Evolutionary conservation across 2,113 vertebrate species (phyloP), one percentile per base, ranked within the genome.

Genomic region (Neodon shergylaensis): DNA sequence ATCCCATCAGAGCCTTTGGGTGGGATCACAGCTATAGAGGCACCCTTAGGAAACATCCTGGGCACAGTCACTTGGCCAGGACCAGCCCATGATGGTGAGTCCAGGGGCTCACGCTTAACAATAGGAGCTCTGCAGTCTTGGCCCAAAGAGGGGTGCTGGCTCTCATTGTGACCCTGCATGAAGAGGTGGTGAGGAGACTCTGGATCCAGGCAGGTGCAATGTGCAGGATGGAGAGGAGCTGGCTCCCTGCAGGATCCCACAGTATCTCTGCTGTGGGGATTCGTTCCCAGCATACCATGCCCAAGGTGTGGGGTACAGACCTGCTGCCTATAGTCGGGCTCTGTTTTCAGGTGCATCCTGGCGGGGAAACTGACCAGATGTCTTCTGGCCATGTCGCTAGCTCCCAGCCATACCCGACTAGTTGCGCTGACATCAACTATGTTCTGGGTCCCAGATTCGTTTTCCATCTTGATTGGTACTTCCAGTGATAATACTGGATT

Each of bases 401-500:
- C 98, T 63, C 98, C 98, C 47, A 94, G 89, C 99, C 99, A 99
- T 19, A 98, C 86, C 65, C 97, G 98, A 79, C 98, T 97, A 97
- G 98, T 0, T 92, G 65, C 7, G 76, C 98, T 99, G 77, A 97
- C 95, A 0, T 99, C 98, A 0, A 98, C 98, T 47, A 98, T 96
- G 2, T 99, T 99, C 95, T 99, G 99, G 0, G 99, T 98, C 97
- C 99, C 99, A 0, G 99, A 99, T 97, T 99, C 99, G 0, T 99
- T 99, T 97, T 99, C 99, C 0, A 96, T 98, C 98, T 99, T 99
- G 96, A 99, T 99, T 54, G 99, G 98, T 97, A 98, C 98, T n/a
- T 99, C 99, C 1, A 98, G 90, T 65, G 99, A 98, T 97, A 98
- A 24, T 0, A 98, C 94, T 11, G 98, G 81, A 0, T 99, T 98